These are phyloP conservation scores for Drosophila sp. DNA, from an alignment of 1,140 invertebrate genomes.

Conservation along the genomic window DNA sequence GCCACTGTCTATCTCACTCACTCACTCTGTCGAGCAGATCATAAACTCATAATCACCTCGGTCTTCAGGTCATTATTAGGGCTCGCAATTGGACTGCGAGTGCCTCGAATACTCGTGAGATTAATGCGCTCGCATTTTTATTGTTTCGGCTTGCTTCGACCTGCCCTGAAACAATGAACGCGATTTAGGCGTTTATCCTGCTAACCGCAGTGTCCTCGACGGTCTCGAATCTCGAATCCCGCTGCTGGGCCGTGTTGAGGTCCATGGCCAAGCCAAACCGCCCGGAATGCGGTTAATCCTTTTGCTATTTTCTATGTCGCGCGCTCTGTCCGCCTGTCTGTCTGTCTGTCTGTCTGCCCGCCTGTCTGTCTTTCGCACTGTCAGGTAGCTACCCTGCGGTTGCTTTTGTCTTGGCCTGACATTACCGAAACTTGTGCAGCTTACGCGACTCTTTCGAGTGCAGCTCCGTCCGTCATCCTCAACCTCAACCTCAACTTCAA, in stretches of 20 bases:
- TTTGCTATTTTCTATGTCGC: constrained; percentile 75
- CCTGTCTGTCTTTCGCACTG: not conserved
- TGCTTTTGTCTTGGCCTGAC: constrained; percentile 20
- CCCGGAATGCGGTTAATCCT: constrained; percentile 80
- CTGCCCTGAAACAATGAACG: constrained; percentile 56
- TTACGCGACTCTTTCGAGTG: constrained; percentile 58
- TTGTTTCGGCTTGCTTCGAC: constrained; percentile 51
- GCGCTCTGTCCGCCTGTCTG: constrained; percentile 26
- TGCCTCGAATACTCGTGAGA: constrained; percentile 27
- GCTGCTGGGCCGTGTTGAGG: too few relatives aligned
- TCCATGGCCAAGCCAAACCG: constrained; percentile 27
- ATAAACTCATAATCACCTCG: constrained; percentile 80
- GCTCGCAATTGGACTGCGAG: constrained; percentile 42
- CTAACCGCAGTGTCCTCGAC: constrained; percentile 50
- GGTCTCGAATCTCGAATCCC: not conserved
- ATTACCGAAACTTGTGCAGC: constrained; percentile 77
- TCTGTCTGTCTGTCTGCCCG: not conserved
- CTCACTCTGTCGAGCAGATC: constrained; percentile 23
- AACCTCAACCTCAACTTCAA: constrained; percentile 7
- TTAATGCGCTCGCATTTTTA: constrained; percentile 70
- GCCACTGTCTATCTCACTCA: not conserved
- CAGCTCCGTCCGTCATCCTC: not conserved
- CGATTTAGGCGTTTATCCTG: constrained; percentile 64
- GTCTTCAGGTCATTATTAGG: constrained; percentile 52
- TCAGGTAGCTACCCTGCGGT: constrained; percentile 6